A percentile compares a stretch with the other conserved stretches of the same genome.
phyloP scores from a whole-genome alignment of 2,113 vertebrate genomes.

The Xiphophorus hellerii region DNA sequence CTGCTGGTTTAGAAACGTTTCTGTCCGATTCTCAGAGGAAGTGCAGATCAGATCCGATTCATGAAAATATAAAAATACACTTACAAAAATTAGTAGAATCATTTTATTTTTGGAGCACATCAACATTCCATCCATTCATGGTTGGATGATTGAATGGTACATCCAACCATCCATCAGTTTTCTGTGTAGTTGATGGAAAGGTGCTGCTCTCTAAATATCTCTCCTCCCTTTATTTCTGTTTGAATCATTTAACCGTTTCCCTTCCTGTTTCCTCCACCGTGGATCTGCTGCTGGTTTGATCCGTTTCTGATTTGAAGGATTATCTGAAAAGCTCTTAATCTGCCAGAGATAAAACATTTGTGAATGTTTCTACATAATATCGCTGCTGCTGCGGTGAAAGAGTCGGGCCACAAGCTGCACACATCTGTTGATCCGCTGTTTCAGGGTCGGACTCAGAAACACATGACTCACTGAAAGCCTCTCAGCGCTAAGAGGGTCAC shows the following conservation, averaged over 20 bases:
- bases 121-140: no score
- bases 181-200: no score
- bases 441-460: slow-evolving; percentile 18
- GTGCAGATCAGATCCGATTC: no score
- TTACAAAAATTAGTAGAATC: no score
- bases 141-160: no score
- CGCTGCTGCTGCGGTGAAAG: slow-evolving; percentile 8
- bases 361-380: neutral
- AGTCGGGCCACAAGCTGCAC: neutral
- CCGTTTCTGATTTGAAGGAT: neutral
- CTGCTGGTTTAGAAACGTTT: no score
- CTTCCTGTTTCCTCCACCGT: neutral
- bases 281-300: neutral
- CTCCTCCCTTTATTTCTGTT: neutral
- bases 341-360: neutral
- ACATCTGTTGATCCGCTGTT: slow-evolving; percentile 7
- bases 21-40: no score
- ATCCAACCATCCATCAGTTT: no score
- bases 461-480: slow-evolving; percentile 45
- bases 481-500: slow-evolving; percentile 40
- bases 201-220: no score
- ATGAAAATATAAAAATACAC: no score
- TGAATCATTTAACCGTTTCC: neutral
- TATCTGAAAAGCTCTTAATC: neutral
- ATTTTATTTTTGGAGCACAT: no score